Conservation (phyloP, 2,113 vertebrate species). For the Antennarius striatus region DNA sequence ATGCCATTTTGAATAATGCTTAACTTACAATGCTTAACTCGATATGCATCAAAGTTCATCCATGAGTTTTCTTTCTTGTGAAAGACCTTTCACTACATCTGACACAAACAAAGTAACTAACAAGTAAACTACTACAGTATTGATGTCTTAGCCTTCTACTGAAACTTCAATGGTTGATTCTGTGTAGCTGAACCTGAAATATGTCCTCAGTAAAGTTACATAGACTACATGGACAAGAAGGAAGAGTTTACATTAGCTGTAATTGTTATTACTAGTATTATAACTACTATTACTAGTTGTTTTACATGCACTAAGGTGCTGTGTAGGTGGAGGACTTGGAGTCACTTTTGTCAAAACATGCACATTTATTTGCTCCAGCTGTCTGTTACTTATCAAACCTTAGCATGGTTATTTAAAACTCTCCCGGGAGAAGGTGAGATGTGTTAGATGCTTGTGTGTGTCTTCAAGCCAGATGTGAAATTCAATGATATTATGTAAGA, state of each 20-base stretch:
- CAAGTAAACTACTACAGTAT: too few species aligned
- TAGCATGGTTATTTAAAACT: conserved; percentile 67
- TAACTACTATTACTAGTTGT: not conserved
- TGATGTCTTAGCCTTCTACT: not conserved
- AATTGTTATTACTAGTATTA: too few species aligned
- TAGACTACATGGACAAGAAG: not conserved
- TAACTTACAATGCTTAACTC: not conserved
- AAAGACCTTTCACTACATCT: too few species aligned
- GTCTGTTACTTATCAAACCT: conserved; percentile 67
- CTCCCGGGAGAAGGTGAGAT: conserved; percentile 33
- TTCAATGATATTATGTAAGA: conserved; percentile 66
- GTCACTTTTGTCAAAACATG: conserved; percentile 13
- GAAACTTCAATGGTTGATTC: conserved; percentile 33
- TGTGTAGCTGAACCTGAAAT: conserved; percentile 27
- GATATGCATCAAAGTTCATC: not conserved
- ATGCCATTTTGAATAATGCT: not conserved
- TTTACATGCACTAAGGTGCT: too few species aligned
- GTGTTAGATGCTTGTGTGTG: conserved; percentile 20
- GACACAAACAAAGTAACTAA: too few species aligned
- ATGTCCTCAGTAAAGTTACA: conserved; percentile 28
- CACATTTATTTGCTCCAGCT: conserved; percentile 37
- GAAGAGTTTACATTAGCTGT: not conserved
- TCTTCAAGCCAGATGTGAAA: conserved; percentile 73
- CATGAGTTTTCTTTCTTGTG: not conserved
- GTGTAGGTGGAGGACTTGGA: conserved; percentile 27